Conservation (phyloP, 2,113 vertebrate genomes). For the Heptranchias perlo region DNA sequence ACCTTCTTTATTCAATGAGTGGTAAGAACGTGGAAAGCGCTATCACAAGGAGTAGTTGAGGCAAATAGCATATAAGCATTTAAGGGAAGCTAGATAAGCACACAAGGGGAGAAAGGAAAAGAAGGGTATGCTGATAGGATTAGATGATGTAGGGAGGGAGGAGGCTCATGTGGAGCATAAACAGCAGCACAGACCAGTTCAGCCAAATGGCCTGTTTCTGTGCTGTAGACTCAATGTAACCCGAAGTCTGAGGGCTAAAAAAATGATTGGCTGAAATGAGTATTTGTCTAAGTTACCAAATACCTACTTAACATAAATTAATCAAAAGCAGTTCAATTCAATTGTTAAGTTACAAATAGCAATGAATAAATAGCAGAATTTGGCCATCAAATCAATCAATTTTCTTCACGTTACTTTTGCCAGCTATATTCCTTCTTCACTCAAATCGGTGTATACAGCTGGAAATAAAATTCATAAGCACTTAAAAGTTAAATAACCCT, state of each 20-base stretch:
- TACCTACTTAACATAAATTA: neutral
- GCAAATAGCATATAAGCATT: too few species aligned
- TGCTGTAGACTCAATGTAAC: neutral
- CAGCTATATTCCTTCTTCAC: neutral
- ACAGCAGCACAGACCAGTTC: too few species aligned
- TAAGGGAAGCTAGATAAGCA: too few species aligned
- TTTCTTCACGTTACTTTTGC: neutral
- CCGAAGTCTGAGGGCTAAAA: neutral
- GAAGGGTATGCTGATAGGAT: too few species aligned
- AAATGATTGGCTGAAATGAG: neutral
- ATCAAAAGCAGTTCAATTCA: neutral
- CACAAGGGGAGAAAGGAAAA: too few species aligned
- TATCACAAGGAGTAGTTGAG: too few species aligned
- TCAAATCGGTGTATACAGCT: neutral
- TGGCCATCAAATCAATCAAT: neutral
- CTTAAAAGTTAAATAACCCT: neutral
- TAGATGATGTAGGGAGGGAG: too few species aligned
- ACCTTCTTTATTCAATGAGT: too few species aligned
- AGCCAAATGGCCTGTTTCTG: too few species aligned
- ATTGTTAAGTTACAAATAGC: neutral
- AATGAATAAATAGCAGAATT: neutral
- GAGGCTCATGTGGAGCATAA: too few species aligned
- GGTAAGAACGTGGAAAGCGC: too few species aligned
- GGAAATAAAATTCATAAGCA: neutral
- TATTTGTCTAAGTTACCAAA: neutral